Evolutionary conservation across 2,113 vertebrate species (phyloP).

Genomic region (Pyxicephalus adspersus): DNA sequence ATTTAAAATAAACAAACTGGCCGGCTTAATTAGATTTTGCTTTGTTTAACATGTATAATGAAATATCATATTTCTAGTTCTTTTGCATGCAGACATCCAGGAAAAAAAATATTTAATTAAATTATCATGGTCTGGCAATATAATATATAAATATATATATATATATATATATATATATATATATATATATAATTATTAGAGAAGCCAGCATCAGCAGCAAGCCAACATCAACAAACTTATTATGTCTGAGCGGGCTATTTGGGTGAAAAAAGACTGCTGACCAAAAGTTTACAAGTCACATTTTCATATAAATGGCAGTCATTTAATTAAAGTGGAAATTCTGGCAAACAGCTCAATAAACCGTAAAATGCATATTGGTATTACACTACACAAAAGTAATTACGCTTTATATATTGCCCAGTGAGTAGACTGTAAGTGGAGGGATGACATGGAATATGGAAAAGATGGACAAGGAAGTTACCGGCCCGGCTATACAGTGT

Average conservation of each 20-base stretch:
- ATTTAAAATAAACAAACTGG: constrained; percentile 48
- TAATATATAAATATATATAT: too few relatives aligned
- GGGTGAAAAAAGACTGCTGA: constrained; percentile 62
- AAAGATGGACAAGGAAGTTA: too few relatives aligned
- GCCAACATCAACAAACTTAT: constrained; percentile 67
- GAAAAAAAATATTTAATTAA: constrained; percentile 69
- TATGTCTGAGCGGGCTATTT: constrained; percentile 64
- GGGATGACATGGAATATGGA: too few relatives aligned
- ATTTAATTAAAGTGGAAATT: constrained; percentile 63
- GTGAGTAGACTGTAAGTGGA: too few relatives aligned
- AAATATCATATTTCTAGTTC: constrained; percentile 72
- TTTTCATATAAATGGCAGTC: constrained; percentile 71
- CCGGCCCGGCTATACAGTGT: too few relatives aligned
- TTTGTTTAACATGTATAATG: constrained; percentile 76
- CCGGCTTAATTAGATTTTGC: constrained; percentile 69
- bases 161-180: too few relatives aligned
- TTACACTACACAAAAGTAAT: too few relatives aligned
- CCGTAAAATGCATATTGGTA: too few relatives aligned
- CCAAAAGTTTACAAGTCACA: constrained; percentile 58
- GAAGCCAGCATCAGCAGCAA: constrained; percentile 67
- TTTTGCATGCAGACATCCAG: constrained; percentile 69
- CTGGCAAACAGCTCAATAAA: too few relatives aligned
- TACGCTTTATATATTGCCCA: too few relatives aligned
- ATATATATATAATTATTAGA: constrained; percentile 72
- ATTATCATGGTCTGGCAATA: constrained; percentile 72